Evolutionary conservation across 2,888 invertebrate genomes (phyloP), one percentile per base, ranked within the genome.

Genomic region (Psococerastis gibbosa): DNA sequence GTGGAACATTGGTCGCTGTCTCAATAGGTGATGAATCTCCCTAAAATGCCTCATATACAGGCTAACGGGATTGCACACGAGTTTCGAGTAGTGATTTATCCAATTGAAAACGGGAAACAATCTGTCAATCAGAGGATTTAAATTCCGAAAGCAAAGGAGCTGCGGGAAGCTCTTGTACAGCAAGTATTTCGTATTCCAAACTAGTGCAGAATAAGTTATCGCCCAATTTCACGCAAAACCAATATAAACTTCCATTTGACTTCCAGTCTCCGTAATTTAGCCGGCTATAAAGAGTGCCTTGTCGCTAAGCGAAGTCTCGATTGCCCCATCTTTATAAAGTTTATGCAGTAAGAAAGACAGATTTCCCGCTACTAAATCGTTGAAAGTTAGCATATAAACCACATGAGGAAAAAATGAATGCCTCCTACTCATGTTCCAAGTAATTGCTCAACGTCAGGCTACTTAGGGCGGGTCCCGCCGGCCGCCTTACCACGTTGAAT

Each of bases 181-280:
- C 27, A 27, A 27, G 27, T 11, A 27, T 11, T 27, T 27, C 27
- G 27, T 27, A 27, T 27, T 27, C 27, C 11, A 27, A 27, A 27
- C 27, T 27, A 27, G 27, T 27, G 6, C 8, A 27, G 27, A 27
- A 38, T 38, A 38, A 38, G 18, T 20, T 38, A 38, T 38, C 22
- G 38, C 20, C 38, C 38, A 38, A 38, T 38, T 38, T 38, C 38
- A 38, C 38, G 20, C 38, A 38, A 38, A 38, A 38, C 38, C 38
- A 38, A 38, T 38, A 38, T 15, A 38, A 38, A 38, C 38, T 38
- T 38, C 38, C 38, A 18, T 38, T 22, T 38, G 38, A 38, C 5
- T 38, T 38, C 18, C 38, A 11, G 8, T 11, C n/a, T 38, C 17
- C 20, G 15, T 38, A 38, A 38, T 38, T 38, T 38, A 22, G 20